Percentiles rank a stretch among this genome's conserved stretches.
Conservation (phyloP, 1,140 invertebrate genomes). For the Maniola jurtina region DNA sequence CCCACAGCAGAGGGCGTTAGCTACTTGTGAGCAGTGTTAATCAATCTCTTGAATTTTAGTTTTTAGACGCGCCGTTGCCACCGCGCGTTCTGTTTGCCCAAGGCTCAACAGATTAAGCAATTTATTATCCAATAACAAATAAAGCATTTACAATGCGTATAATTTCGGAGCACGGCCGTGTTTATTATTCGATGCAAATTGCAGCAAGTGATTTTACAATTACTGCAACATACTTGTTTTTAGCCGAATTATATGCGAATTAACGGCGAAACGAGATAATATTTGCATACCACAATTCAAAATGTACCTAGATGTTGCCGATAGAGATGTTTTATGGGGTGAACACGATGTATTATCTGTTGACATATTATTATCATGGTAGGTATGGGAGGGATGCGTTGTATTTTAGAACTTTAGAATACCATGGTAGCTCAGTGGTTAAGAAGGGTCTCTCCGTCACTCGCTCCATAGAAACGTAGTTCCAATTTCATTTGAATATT, state of each 20-base stretch:
- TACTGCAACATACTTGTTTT: slow-evolving; percentile 23
- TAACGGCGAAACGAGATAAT: slow-evolving; percentile 23
- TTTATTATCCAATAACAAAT: slow-evolving; percentile 16
- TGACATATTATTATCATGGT: background rate
- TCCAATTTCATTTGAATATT: too few relatives aligned
- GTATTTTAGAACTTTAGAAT: too few relatives aligned
- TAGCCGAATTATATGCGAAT: slow-evolving; percentile 31
- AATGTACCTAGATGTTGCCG: slow-evolving; percentile 15
- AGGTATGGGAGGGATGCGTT: background rate
- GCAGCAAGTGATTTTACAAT: slow-evolving; percentile 24
- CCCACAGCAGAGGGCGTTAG: too few relatives aligned
- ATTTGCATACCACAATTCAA: slow-evolving; percentile 22
- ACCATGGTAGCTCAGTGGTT: too few relatives aligned
- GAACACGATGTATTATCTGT: slow-evolving; percentile 3
- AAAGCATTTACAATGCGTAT: slow-evolving; percentile 8
- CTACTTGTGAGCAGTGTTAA: too few relatives aligned
- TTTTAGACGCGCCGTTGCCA: too few relatives aligned
- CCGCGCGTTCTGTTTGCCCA: background rate
- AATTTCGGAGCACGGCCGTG: slow-evolving; percentile 8
- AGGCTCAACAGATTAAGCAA: slow-evolving; percentile 7
- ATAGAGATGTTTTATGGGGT: slow-evolving; percentile 1
- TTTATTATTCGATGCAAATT: slow-evolving; percentile 18
- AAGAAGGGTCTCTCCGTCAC: too few relatives aligned
- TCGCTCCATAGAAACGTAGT: too few relatives aligned
- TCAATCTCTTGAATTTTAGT: too few relatives aligned